Base-by-base conservation (phyloP, 2,888 invertebrate genomes). In the Drosophila pseudotakahashii region DNA sequence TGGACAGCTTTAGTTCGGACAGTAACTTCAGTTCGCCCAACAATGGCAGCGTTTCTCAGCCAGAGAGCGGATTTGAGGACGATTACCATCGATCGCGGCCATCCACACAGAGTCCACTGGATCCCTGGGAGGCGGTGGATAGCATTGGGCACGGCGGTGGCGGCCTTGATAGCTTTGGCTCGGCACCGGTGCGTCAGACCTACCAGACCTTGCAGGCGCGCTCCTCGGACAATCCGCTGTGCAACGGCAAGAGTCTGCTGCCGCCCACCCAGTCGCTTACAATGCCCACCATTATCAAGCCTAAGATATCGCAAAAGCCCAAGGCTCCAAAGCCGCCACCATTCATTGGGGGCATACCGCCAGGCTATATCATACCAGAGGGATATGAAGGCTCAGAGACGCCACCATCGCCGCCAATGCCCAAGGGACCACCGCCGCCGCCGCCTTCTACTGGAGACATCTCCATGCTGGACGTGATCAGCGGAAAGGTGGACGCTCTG, bases 11-110 rank as follows among this genome's bases (percentile, higher is more conserved):
- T 82, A 95, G 96, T 60, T 96, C 95, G 11, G 95, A 95, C 91
- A 95, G 95, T 37, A 95, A 95, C 73, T 93, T 93, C 58, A 94
- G 94, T 82, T 92, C 92, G 2, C 91, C 92, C 13, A 89, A 92
- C 64, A 92, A 91, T 76, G 95, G 95, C 14, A 95, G 94, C 86
- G 94, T 94, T 7, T 95, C 95, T 5, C 95, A 95, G 89, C 94
- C 95, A 45, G 96, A 96, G 89, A 96, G 96, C 91, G 96, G 96
- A 4, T 97, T 97, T 89, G 97, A 97, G 91, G 97, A 96, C 92
- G 96, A 97, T 90, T 96, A 96, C 90, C 81, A 85, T 44, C 70
- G 90, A 13, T 90, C 91, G 19, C 96, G 96, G 89, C 90, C 90
- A 13, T 81, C 89, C 10, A 90, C 91, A 13, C 89, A 90, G 39